Percentiles rank a stretch among this genome's conserved stretches.
Evolutionary conservation across 2,888 invertebrate species (phyloP).

Genomic region (Orthosia incerta): DNA sequence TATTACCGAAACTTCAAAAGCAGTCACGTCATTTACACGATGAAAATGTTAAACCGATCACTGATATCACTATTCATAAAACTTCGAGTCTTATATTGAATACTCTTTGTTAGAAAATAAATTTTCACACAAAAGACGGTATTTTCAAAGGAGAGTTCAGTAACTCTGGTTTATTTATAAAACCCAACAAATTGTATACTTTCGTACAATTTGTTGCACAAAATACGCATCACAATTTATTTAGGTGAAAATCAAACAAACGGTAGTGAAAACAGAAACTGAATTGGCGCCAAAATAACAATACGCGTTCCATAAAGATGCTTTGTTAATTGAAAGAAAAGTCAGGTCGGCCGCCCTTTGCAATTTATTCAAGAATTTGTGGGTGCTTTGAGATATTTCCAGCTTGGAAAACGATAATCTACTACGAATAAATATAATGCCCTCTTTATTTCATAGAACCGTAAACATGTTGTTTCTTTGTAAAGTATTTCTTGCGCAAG

Average conservation of each 20-base stretch:
- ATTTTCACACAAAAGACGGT: constrained; percentile 25
- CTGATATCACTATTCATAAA: constrained; percentile 6
- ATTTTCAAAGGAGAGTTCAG: constrained; percentile 44
- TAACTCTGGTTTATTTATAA: constrained; percentile 50
- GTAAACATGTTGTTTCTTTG: constrained; percentile 1
- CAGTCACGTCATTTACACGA: constrained; percentile 1
- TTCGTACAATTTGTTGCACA: constrained; percentile 41
- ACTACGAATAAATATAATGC: neutral
- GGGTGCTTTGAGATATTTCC: constrained; percentile 16
- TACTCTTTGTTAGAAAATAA: constrained; percentile 28
- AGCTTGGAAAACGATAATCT: neutral
- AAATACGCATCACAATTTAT: constrained; percentile 40
- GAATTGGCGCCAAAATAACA: constrained; percentile 52
- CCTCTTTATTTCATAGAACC: neutral
- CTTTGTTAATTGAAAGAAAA: constrained; percentile 27
- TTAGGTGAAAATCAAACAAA: constrained; percentile 45
- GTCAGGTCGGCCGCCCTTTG: constrained; percentile 3
- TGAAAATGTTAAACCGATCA: neutral
- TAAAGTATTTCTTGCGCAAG: constrained; percentile 5
- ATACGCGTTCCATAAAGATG: constrained; percentile 33
- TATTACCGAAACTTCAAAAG: constrained; percentile 4
- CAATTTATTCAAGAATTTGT: constrained; percentile 3
- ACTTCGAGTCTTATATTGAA: constrained; percentile 5
- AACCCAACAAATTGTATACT: constrained; percentile 32
- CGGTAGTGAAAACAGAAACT: constrained; percentile 31